phyloP scores from a whole-genome alignment of 2,797 vertebrate genomes.

The Rhynchotus rufescens region DNA sequence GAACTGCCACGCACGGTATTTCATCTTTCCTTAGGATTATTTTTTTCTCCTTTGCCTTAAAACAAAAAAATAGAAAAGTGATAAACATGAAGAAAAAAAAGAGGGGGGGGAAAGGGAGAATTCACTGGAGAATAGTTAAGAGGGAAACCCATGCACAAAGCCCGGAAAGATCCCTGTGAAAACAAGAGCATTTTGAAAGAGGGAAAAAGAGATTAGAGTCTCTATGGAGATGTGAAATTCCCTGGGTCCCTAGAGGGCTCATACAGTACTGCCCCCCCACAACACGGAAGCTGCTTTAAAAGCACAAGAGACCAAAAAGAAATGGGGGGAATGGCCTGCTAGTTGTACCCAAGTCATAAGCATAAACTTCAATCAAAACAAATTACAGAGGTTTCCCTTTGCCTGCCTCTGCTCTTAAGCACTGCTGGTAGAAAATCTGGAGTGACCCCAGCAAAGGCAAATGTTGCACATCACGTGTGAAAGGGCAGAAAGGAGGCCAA shows the following conservation, averaged over 20 bases:
- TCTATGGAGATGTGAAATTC: not conserved
- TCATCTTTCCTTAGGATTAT: not conserved
- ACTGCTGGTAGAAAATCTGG: not conserved
- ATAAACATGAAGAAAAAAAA: not conserved
- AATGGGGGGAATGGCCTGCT: not conserved
- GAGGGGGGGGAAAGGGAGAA: not conserved
- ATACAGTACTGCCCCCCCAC: not conserved
- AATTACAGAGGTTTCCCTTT: not conserved
- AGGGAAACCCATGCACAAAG: not conserved
- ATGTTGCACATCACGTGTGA: not conserved
- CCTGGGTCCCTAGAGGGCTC: not conserved
- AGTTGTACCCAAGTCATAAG: not conserved
- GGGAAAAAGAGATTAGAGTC: not conserved
- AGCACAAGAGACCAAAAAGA: not conserved
- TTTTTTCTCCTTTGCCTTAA: not conserved
- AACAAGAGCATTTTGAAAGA: not conserved
- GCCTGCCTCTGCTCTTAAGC: not conserved
- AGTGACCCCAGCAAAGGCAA: not conserved
- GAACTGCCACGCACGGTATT: not conserved
- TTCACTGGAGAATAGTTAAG: not conserved
- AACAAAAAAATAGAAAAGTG: conserved; percentile 7
- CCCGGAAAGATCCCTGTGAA: not conserved
- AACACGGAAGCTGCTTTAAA: not conserved
- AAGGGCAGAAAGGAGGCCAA: not conserved
- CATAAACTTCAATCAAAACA: not conserved